Conservation (phyloP, 2,113 vertebrate species). For the Pleuronectes platessa region DNA sequence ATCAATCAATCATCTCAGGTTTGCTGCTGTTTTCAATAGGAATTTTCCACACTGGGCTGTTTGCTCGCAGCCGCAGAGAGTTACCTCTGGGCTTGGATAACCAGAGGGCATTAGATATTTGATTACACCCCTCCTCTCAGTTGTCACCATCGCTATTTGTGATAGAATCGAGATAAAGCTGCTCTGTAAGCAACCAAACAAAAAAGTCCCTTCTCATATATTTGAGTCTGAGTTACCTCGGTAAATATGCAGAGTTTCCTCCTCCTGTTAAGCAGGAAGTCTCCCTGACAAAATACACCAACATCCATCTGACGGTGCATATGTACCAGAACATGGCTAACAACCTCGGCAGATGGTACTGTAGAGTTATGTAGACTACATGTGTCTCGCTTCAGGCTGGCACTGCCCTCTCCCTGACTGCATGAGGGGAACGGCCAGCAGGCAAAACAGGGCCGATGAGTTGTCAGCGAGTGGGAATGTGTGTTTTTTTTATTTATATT, state of each 20-base stretch:
- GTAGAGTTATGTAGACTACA: slow-evolving; percentile 11
- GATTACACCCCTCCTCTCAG: slow-evolving; percentile 46
- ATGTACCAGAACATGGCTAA: background rate
- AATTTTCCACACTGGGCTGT: slow-evolving; percentile 50
- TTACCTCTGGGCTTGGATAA: slow-evolving; percentile 51
- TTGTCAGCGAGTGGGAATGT: slow-evolving; percentile 7
- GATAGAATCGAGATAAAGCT: slow-evolving; percentile 26
- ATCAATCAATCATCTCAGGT: slow-evolving; percentile 79
- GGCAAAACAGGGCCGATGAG: slow-evolving; percentile 12
- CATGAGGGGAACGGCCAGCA: slow-evolving; percentile 32
- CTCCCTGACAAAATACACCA: background rate
- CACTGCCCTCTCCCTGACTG: slow-evolving; percentile 38
- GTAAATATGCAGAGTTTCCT: background rate
- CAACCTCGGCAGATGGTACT: slow-evolving; percentile 43
- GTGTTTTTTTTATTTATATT: background rate
- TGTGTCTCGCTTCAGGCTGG: slow-evolving; percentile 43
- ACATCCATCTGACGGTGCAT: slow-evolving; percentile 16
- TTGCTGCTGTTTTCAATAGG: slow-evolving; percentile 64
- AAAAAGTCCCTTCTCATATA: background rate
- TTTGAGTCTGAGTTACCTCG: slow-evolving; percentile 19
- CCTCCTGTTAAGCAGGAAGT: background rate
- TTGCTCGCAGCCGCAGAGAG: slow-evolving; percentile 34
- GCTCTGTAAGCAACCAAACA: slow-evolving; percentile 28
- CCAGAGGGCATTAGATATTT: slow-evolving; percentile 63
- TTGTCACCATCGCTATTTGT: slow-evolving; percentile 46